Base-by-base conservation (phyloP, 2,888 invertebrate genomes). In the Chromoteleia sp. region DNA sequence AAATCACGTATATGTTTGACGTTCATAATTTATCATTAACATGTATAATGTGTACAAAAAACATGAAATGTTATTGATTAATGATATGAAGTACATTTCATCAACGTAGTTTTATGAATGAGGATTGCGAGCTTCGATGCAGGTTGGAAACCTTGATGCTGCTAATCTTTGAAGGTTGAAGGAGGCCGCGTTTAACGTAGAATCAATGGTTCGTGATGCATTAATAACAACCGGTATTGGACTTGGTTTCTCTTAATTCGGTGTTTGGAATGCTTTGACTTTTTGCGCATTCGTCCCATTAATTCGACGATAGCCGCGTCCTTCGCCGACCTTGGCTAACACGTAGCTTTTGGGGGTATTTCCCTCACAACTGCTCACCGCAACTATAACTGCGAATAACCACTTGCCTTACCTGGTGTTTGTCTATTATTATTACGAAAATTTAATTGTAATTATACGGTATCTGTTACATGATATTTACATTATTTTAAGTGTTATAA, bases 301-400 rank as follows among this genome's bases (percentile, higher is more conserved):
- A 43, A 54, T 48, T 74, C 65, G 71, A 79, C 63, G 68, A 71
- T 52, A 73, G 80, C 85, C 81, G 81, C 73, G 68, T 81, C 87
- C 86, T 87, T 87, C 76, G 84, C 84, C 88, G 89, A 87, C 86
- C 88, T 91, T 90, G 90, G 91, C 91, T 91, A 91, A 91, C 91
- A 91, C 91, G 91, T 91, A 91, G 91, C 91, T 91, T 90, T 90
- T 88, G 90, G 89, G 91, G 91, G 90, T 88, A 88, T 89, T 88
- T 89, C 91, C 91, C 91, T 91, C 91, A 91, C 90, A 85, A 91
- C 91, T 91, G 91, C 91, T 91, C 91, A 91, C 91, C 91, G 91
- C 91, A 91, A 91, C 91, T 91, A 91, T 91, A 91, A 91, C 91
- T 90, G 89, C 90, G 89, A 91, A 91, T 91, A 91, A 91, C 91